Base-by-base conservation (phyloP, 2,797 vertebrate species). In the Squalus acanthias region DNA sequence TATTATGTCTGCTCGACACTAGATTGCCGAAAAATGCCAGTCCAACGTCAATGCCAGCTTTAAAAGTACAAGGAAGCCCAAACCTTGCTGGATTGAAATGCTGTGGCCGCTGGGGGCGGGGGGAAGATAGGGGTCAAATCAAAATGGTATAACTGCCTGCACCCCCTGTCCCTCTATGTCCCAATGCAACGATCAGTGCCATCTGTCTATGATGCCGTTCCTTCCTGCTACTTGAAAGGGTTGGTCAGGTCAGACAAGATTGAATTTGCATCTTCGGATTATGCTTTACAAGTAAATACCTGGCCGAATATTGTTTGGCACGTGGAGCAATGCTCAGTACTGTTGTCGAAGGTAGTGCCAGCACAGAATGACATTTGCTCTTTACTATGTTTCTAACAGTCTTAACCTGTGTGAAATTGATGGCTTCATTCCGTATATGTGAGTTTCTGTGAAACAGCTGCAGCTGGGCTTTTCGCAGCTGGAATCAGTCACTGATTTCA, bases 371-470 rank as follows among this genome's bases (percentile, higher is more conserved):
- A 39, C 12, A 63, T 65, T n/a, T 39, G 4, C 26, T 89, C 22
- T 89, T 89, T 26, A 89, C 15, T 69, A 17, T 87, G 39, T 87
- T 87, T 46, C 29, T 65, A 10, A 69, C 17, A 46, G 13, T 22
- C 7, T 93, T 33, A 63, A 69, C 33, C n/a, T 22, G 9, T 69
- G 10, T 24, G 33, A 93, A 63, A 65, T 17, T 46, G 39, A 93
- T 39, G 91, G 33, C 91, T 93, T 93, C 33, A 69, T 93, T 93
- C 91, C 9, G n/a, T 94, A 63, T 69, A n/a, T 67, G 91, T 20
- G 63, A 24, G 89, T 50, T 50, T 22, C 46, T 50, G 53, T 57
- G 50, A 89, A 57, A 53, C 85, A 88, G 91, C 91, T n/a, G 91
- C 39, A 67, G 20, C 91, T 94, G 5, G 65, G 91, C 2, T 46